Conservation (phyloP, 2,888 invertebrate species). For the Eucriotettix oculatus region DNA sequence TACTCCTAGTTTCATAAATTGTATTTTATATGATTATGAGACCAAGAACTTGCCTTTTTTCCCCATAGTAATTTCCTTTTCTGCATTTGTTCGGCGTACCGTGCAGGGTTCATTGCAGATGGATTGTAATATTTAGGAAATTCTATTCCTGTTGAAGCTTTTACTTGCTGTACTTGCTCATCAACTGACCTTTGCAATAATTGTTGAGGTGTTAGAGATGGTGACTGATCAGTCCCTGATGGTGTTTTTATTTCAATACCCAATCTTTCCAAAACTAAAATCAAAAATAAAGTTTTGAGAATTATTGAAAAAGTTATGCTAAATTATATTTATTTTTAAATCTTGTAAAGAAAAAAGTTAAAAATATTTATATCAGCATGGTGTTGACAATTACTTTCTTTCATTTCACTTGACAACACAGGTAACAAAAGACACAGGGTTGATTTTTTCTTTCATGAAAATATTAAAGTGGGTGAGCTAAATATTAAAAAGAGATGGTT, state of each 20-base stretch:
- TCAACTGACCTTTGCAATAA: constrained; percentile 31
- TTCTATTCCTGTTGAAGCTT: constrained; percentile 28
- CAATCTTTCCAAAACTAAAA: constrained; percentile 17
- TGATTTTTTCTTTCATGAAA: too few relatives aligned
- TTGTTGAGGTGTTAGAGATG: constrained; percentile 37
- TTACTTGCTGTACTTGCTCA: constrained; percentile 23
- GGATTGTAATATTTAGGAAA: constrained; percentile 61
- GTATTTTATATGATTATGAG: neutral
- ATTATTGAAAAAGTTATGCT: too few relatives aligned
- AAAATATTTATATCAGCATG: too few relatives aligned
- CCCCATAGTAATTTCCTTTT: constrained; percentile 87
- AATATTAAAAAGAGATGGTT: too few relatives aligned
- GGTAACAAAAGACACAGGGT: too few relatives aligned
- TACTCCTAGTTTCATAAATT: constrained; percentile 14
- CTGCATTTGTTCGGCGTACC: constrained; percentile 77
- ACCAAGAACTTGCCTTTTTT: constrained; percentile 37
- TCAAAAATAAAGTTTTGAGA: neutral
- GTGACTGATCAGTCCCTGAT: constrained; percentile 33
- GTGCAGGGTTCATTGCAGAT: constrained; percentile 54
- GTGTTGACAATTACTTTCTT: too few relatives aligned
- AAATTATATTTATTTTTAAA: too few relatives aligned
- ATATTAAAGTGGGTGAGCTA: too few relatives aligned
- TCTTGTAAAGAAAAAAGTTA: too few relatives aligned
- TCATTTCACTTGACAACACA: too few relatives aligned
- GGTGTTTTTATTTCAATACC: constrained; percentile 19